Conservation (phyloP, 2,888 invertebrate genomes). For the Gisinianus flammeolus region DNA sequence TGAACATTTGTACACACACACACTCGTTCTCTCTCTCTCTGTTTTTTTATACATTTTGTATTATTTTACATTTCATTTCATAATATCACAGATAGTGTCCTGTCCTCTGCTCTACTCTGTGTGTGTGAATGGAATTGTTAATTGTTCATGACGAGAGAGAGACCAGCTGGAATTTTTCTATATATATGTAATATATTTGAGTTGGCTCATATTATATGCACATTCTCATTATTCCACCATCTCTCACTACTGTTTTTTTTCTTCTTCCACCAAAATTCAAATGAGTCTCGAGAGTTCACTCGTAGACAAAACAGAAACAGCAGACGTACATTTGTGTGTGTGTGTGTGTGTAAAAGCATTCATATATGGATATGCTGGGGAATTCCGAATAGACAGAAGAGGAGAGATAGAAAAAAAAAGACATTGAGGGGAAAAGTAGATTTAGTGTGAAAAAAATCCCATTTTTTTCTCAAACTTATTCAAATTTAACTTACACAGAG, state of each 20-base stretch:
- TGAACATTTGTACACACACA: too few relatives aligned
- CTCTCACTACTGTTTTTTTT: background rate
- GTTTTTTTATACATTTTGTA: too few relatives aligned
- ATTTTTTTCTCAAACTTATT: conserved; percentile 18
- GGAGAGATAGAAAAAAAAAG: background rate
- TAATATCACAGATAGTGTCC: background rate
- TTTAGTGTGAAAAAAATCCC: conserved; percentile 16
- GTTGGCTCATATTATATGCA: background rate
- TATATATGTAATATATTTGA: background rate
- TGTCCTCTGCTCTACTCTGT: too few relatives aligned
- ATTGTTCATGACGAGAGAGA: conserved; percentile 7
- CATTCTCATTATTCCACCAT: conserved; percentile 10
- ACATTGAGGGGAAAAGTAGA: conserved; percentile 19
- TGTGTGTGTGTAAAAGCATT: background rate
- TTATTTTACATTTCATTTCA: too few relatives aligned
- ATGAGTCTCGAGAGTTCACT: conserved; percentile 14
- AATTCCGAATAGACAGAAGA: background rate
- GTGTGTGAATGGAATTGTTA: conserved; percentile 21
- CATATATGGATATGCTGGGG: background rate
- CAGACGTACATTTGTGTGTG: background rate
- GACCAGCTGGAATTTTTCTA: conserved; percentile 10
- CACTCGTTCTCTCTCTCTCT: background rate
- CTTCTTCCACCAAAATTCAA: conserved; percentile 9
- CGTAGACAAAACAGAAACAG: background rate
- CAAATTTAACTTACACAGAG: background rate